Evolutionary conservation across 2,888 invertebrate species (phyloP), one percentile per base, ranked within the genome.

Genomic region (Aphidoletes aphidimyza): DNA sequence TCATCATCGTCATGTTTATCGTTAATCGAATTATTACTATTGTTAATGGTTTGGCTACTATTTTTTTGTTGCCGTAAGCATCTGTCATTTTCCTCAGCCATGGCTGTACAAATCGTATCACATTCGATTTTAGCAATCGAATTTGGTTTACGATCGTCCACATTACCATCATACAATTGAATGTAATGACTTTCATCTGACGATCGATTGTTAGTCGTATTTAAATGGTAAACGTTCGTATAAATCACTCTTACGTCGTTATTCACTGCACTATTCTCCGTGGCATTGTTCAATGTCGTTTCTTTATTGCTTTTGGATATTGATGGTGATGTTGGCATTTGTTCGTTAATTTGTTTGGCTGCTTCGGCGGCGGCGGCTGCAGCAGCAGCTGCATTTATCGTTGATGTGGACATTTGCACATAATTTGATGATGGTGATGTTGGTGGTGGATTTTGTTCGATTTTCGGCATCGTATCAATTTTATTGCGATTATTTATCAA

Each of bases 1-100:
- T 87, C 87, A 84, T 87, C 86, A 42, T 86, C 87, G n/a, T 86
- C 86, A 85, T 87, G 87, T 9, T 45, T 85, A 85, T 84, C 36
- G 37, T 84, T 45, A 83, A 81, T 81, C 36, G 36, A 85, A 84
- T 39, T 59, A n/a, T 59, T 84, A 34, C 69, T 84, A 59, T 81
- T 81, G 22, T 81, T 81, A 37, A 81, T 81, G n/a, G 19, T 26
- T 81, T 81, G 81, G 37, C 69, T 69, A 69, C 69, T 30, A n/a
- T 69, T 69, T 54, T 54, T 6, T 37, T 17, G 36, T n/a, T 37
- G 6, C 37, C 11, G 0, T 81, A 37, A 1, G n/a, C 81, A 81
- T 19, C 81, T 3, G 6, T 81, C n/a, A 14, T 14, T 81, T n/a
- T 81, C 81, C 34, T 69, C 30, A 14, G 69, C 17, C 11, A 30